Base-by-base conservation (phyloP, 2,113 vertebrate species). In the Muntiacus muntjak region DNA sequence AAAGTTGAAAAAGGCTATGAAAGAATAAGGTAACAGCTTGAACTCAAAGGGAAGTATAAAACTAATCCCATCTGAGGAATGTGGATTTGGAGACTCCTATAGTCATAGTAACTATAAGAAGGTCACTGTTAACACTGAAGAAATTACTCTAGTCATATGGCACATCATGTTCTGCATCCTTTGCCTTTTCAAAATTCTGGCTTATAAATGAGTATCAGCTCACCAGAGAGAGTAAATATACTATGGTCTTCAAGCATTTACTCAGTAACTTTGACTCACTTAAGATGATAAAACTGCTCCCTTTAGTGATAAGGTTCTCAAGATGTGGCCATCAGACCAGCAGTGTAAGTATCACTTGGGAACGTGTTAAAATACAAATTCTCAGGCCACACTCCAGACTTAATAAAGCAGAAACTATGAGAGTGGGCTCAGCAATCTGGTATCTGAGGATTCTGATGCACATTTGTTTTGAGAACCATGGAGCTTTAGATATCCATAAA, bases 1-100 rank as follows among this genome's bases (percentile, higher is more conserved):
- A 62, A 93, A 96, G 36, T 16, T 94, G 50, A 95, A 95, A 92
- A 40, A 95, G 25, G 40, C 45, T 88, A 90, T 81, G 81, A 95
- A 97, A 93, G 82, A 96, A 89, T 85, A 54, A 96, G 54, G 60
- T 52, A 82, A 94, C 1, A 12, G 95, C 84, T 64, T 89, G 57
- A 95, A 97, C 57, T 96, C 84, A 91, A 83, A n/a, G 47, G 1
- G 2, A 50, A 94, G 86, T 94, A 86, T 21, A 96, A 92, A 97
- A 89, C 58, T 95, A 95, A 95, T 36, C 5, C 57, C 17, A 58
- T 47, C 28, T 97, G 71, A 95, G 96, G 92, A 64, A 88, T 40
- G 11, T 33, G 17, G 74, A 84, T 57, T 82, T 96, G 55, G 40
- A 93, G 60, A 97, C 28, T 83, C n/a, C 12, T 89, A 6, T 54